Percentiles rank a stretch among this genome's conserved stretches.
Conservation (phyloP, 2,888 invertebrate genomes). For the Hirtodrosophila confusa region DNA sequence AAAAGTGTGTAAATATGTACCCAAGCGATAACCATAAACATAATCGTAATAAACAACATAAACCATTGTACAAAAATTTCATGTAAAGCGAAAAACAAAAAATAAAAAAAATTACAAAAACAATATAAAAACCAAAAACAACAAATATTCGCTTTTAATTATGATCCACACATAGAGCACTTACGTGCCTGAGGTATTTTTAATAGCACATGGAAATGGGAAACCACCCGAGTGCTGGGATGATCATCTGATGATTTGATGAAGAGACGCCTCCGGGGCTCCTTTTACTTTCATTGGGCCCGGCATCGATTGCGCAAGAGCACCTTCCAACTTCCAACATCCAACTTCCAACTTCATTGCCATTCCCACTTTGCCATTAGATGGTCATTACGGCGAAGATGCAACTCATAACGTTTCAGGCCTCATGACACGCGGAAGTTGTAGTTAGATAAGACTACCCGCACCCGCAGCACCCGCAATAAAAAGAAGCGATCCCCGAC, state of each 20-base stretch:
- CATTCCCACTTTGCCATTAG: slow-evolving; percentile 40
- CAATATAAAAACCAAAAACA: slow-evolving; percentile 40
- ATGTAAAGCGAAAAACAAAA: slow-evolving; percentile 46
- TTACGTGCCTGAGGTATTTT: not conserved
- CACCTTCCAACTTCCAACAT: slow-evolving; percentile 2
- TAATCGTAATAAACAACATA: slow-evolving; percentile 48
- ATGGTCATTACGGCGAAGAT: slow-evolving; percentile 59
- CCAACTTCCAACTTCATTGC: slow-evolving; percentile 12
- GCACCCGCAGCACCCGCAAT: slow-evolving; percentile 8
- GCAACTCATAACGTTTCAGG: slow-evolving; percentile 69
- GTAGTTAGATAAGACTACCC: slow-evolving; percentile 73
- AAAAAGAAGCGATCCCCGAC: slow-evolving; percentile 16
- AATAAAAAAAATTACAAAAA: slow-evolving; percentile 42
- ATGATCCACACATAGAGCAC: slow-evolving; percentile 1
- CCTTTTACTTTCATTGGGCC: slow-evolving; percentile 53
- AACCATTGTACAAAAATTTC: slow-evolving; percentile 61
- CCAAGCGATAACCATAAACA: slow-evolving; percentile 41
- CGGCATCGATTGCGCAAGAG: slow-evolving; percentile 48
- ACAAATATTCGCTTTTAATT: slow-evolving; percentile 32
- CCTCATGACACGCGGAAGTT: slow-evolving; percentile 79
- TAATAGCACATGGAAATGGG: slow-evolving; percentile 16
- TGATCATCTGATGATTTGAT: slow-evolving; percentile 10
- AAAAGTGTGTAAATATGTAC: slow-evolving; percentile 68
- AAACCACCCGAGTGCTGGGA: slow-evolving; percentile 21
- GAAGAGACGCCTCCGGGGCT: slow-evolving; percentile 8